A percentile compares a stretch with the other conserved stretches of the same genome.
Evolutionary conservation across 2,797 vertebrate species (phyloP).

Genomic region (Notolabrus celidotus): DNA sequence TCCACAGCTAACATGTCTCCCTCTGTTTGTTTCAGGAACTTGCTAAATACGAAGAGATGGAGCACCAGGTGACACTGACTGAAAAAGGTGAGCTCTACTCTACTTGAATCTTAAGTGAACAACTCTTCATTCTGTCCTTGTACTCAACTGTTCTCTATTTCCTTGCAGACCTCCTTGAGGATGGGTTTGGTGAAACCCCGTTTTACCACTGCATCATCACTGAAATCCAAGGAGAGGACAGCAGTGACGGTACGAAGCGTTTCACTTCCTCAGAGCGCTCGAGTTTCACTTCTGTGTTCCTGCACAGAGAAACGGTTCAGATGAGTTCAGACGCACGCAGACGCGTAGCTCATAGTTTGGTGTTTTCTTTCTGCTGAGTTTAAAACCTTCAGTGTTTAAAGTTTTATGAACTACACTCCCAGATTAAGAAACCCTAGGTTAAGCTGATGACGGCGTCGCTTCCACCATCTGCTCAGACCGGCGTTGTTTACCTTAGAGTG

Average conservation of each 20-base stretch:
- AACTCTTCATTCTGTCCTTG: too few relatives aligned
- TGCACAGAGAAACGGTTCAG: background rate
- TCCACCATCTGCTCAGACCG: background rate
- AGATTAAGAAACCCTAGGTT: background rate
- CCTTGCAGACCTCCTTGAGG: conserved; percentile 84
- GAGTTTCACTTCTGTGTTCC: background rate
- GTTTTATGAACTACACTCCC: background rate
- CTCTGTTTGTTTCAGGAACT: conserved; percentile 77
- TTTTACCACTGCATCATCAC: conserved; percentile 86
- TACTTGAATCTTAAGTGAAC: too few relatives aligned
- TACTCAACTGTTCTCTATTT: background rate
- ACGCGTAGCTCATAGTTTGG: too few relatives aligned
- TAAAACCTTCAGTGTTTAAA: too few relatives aligned
- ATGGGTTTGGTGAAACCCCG: conserved; percentile 86
- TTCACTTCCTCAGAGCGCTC: background rate
- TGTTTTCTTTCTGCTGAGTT: too few relatives aligned
- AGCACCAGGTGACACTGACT: conserved; percentile 84
- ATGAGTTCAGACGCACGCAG: background rate
- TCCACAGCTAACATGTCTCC: background rate
- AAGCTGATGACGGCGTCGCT: background rate
- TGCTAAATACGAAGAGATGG: conserved; percentile 86
- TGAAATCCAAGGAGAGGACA: conserved; percentile 72
- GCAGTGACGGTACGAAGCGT: conserved; percentile 59
- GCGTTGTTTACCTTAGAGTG: background rate
- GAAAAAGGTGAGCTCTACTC: conserved; percentile 78